Percentiles rank a stretch among this genome's conserved stretches.
Conservation (phyloP, 2,888 invertebrate genomes). For the Agrochola macilenta region DNA sequence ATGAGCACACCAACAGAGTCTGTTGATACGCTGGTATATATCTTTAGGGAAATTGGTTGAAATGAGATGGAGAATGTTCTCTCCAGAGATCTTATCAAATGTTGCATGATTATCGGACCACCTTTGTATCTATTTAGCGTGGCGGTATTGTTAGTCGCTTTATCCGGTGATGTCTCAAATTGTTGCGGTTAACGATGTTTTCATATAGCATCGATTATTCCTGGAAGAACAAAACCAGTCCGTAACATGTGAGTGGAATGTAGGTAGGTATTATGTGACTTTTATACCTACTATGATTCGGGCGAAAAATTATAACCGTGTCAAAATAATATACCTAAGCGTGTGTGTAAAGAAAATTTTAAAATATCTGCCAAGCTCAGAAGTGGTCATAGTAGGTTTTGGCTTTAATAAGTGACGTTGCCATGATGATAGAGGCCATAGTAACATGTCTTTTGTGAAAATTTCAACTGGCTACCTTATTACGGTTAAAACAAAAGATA, state of each 20-base stretch:
- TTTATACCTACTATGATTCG: constrained; percentile 13
- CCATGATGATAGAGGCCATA: not conserved
- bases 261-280: constrained; percentile 2
- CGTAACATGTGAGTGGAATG: constrained; percentile 6
- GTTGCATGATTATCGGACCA: constrained; percentile 14
- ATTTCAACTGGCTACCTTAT: not conserved
- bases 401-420: constrained; percentile 4
- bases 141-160: constrained; percentile 36
- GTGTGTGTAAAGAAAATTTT: constrained; percentile 23
- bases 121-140: constrained; percentile 32
- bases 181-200: constrained; percentile 52
- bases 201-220: constrained; percentile 45
- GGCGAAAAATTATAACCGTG: not conserved
- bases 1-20: not conserved
- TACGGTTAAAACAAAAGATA: not conserved
- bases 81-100: constrained; percentile 36
- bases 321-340: not conserved
- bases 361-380: constrained; percentile 23
- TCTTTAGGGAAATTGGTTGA: constrained; percentile 3
- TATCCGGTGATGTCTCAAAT: constrained; percentile 49
- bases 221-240: constrained; percentile 33
- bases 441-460: not conserved
- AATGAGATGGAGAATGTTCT: constrained; percentile 4
- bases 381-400: constrained; percentile 12
- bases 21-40: not conserved